Evolutionary conservation across 1,140 invertebrate genomes (phyloP), one percentile per base, ranked within the genome.

Genomic region (Drosophila grimshawi): DNA sequence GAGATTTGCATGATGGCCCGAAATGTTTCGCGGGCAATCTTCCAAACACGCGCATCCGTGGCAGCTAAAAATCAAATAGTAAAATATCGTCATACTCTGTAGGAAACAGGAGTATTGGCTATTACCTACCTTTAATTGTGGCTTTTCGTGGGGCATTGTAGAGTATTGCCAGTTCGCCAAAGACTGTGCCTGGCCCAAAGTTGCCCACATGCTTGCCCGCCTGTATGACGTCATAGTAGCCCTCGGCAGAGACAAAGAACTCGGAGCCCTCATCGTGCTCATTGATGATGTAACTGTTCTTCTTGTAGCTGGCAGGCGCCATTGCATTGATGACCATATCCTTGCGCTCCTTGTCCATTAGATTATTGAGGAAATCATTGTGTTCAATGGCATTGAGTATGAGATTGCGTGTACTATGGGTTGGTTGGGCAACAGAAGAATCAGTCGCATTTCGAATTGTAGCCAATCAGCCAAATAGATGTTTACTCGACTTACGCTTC

Each of bases 331-430:
- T 96, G n/a, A 98, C 96, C 79, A 96, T 95, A 45, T 94, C 93
- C 41, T 97, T 93, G 91, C 98, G 96, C 46, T 95, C 95, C 8
- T 96, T 94, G 76, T 98, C 97, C 95, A 95, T 94, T 71, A 99
- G 93, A 92, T 99, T 98, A 82, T 96, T 96, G 73, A 99, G 94
- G 92, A 99, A 99, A 91, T 98, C 97, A 92, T 99, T 99, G 51
- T 96, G 96, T 90, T 96, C 94, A 55, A 99, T 92, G 32, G 94
- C 94, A 71, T 92, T 93, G 71, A 92, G 93, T 72, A 95, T 94
- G 88, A 94, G 93, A 81, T 93, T 92, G 35, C 91, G 81, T 63
- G 94, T 93, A 75, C 94, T 94, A 70, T 11, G 19, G 19, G 19
- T 19, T 19, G 19, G 19, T 19, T 19, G 19, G 19, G 19, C 19